These are phyloP conservation scores for Acrocephalus arundinaceus DNA, from an alignment of 2,113 vertebrate species.

Conservation along the genomic window DNA sequence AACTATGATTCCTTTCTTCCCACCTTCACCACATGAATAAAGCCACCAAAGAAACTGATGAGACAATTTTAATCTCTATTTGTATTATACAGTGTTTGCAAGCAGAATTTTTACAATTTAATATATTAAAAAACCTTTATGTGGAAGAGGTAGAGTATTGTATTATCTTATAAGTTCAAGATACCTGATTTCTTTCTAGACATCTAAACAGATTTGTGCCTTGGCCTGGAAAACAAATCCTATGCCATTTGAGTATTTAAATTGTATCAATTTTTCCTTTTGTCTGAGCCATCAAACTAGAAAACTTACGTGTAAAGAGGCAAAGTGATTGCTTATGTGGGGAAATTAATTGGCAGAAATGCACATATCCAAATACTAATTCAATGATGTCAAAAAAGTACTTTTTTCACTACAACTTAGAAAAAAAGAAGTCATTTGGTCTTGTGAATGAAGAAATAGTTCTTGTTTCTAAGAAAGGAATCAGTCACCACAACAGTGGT, in stretches of 20 bases:
- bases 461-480: not conserved
- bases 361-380: not conserved
- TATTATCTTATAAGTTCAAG: not conserved
- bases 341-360: not conserved
- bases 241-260: not conserved
- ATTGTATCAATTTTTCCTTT: not conserved
- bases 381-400: not conserved
- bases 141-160: not conserved
- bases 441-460: not conserved
- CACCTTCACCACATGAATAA: not conserved
- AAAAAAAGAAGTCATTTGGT: not conserved
- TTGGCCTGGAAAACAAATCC: not conserved
- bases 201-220: not conserved
- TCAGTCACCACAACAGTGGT: fast-evolving
- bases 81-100: not conserved
- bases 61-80: not conserved
- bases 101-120: not conserved
- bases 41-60: not conserved
- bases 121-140: not conserved
- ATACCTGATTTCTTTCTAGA: not conserved
- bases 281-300: not conserved
- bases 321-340: not conserved
- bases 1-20: not conserved
- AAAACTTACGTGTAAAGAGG: not conserved
- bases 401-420: not conserved